These are phyloP conservation scores for Alces alces DNA, from an alignment of 2,113 vertebrate genomes.

Conservation along the genomic window DNA sequence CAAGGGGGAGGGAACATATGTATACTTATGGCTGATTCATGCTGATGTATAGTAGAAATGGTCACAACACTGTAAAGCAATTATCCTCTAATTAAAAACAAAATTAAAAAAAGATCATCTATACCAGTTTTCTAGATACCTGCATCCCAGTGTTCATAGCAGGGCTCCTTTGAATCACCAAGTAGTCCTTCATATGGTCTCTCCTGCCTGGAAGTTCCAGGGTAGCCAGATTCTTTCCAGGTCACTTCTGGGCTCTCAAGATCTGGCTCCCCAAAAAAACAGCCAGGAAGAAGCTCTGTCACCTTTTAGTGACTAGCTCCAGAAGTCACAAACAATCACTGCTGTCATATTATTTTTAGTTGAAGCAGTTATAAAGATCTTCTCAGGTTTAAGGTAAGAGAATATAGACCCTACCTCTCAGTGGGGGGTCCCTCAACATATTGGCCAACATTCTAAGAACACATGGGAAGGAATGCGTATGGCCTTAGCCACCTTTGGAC, in stretches of 20 bases:
- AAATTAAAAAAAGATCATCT: neutral
- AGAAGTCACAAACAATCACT: neutral
- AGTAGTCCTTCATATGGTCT: neutral
- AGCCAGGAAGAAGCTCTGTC: neutral
- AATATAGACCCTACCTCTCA: neutral
- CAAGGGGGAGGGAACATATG: neutral
- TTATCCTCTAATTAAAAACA: neutral
- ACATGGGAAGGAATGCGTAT: neutral
- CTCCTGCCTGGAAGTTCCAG: neutral
- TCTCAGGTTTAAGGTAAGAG: neutral
- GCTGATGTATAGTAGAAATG: neutral
- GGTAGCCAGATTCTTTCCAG: neutral
- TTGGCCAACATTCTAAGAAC: neutral
- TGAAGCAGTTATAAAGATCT: neutral
- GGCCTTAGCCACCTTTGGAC: neutral
- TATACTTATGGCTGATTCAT: neutral
- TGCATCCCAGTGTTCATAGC: neutral
- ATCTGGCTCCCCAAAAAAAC: neutral
- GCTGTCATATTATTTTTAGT: neutral
- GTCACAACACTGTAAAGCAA: neutral
- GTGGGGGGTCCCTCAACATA: neutral
- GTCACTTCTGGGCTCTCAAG: neutral
- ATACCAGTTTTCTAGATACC: neutral
- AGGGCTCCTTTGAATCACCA: neutral
- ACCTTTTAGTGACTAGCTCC: neutral